phyloP scores from a whole-genome alignment of 2,888 invertebrate species.

The Argyresthia albistria region DNA sequence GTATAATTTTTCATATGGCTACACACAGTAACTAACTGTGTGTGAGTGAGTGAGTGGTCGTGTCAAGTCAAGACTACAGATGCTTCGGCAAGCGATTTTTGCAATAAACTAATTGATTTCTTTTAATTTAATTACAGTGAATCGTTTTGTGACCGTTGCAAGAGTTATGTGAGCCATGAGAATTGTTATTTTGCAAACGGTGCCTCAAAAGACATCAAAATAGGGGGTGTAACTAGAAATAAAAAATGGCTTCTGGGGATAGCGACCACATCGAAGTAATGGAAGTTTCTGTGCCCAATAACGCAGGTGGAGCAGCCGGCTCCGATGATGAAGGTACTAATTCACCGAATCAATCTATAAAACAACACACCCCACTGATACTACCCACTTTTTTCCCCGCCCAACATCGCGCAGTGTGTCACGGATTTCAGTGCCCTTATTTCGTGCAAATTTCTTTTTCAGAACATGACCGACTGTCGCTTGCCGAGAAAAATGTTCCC shows the following conservation, averaged over 20 bases:
- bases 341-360: constrained; percentile 42
- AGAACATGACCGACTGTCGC: constrained; percentile 74
- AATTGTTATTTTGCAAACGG: constrained; percentile 47
- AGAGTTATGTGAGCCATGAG: constrained; percentile 63
- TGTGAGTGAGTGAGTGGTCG: constrained; percentile 51
- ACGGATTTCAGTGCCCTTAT: constrained; percentile 20
- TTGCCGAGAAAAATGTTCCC: constrained; percentile 73
- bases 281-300: constrained; percentile 76
- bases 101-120: constrained; percentile 68
- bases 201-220: constrained; percentile 47
- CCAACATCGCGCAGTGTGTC: background rate
- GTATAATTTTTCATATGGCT: constrained; percentile 26
- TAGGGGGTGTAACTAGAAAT: constrained; percentile 60
- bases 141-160: constrained; percentile 52
- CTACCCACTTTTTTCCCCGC: constrained; percentile 19
- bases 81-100: constrained; percentile 43
- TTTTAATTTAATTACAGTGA: constrained; percentile 68
- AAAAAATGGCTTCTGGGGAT: constrained; percentile 88
- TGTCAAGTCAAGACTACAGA: constrained; percentile 61
- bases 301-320: constrained; percentile 70
- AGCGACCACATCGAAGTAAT: constrained; percentile 84
- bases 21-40: constrained; percentile 48
- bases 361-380: constrained; percentile 9
- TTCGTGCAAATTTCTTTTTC: constrained; percentile 44
- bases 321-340: constrained; percentile 73